Base-by-base conservation (phyloP, 2,888 invertebrate species). In the Tetramorium bicarinatum region DNA sequence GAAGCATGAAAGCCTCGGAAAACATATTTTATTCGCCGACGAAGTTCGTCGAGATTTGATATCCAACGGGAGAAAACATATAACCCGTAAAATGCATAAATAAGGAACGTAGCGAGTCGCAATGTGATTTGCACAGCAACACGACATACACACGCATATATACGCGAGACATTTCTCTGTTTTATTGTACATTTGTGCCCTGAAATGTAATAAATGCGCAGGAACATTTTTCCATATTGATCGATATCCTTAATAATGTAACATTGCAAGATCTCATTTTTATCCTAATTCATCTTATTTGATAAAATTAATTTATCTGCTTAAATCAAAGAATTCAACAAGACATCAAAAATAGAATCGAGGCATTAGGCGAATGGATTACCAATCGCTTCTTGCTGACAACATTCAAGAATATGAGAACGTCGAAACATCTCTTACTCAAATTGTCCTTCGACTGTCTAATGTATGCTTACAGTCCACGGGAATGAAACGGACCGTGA, bases 401-500 rank as follows among this genome's bases (percentile, higher is more conserved):
- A n/a, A 47, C 29, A 25, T 59, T 52, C 25, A 41, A 41, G 25
- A 34, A 13, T 67, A 69, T 44, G 8, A 1, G 6, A 56, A 71
- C 13, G 11, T 79, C 56, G 34, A 59, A 59, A 47, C 71, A 79
- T 72, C 21, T 47, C 21, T 71, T 47, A 47, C 18, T 21, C n/a
- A n/a, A 54, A 54, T 29, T 47, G 11, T 49, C n/a, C 21, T 47
- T 59, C 18, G 29, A 34, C 29, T 29, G 56, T n/a, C 72, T 71
- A 72, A 79, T 59, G 56, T 71, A 71, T 41, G 44, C 71, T 38
- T 18, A 29, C 54, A 77, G n/a, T 67, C 44, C 71, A 62, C 82
- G 74, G 79, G 80, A 87, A 87, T 80, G 88, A 87, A 88, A 69
- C 74, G 74, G 74, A 83, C 81, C 79, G 83, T 84, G 90, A 89